Evolutionary conservation across 2,113 vertebrate species (phyloP).

Genomic region (Hemichromis elongatus): DNA sequence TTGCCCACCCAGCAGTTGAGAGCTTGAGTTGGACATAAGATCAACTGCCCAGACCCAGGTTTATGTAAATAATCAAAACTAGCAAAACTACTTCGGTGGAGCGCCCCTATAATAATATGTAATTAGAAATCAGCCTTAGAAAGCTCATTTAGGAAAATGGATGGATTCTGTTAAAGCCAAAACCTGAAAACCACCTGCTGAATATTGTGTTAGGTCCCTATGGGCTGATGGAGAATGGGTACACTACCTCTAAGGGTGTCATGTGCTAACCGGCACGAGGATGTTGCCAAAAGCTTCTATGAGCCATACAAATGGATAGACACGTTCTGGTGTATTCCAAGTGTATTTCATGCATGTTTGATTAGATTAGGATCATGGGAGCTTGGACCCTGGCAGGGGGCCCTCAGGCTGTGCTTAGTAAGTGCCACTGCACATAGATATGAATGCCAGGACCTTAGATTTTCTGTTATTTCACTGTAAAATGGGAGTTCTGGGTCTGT

Average conservation of each 20-base stretch:
- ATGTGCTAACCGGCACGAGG: neutral
- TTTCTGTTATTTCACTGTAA: neutral
- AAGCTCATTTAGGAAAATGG: neutral
- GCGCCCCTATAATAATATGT: too few relatives aligned
- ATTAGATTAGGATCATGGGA: neutral
- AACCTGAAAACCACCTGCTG: neutral
- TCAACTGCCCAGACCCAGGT: neutral
- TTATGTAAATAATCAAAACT: neutral
- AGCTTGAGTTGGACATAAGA: neutral
- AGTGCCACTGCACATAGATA: neutral
- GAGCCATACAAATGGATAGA: neutral
- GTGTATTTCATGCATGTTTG: neutral
- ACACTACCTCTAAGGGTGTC: neutral
- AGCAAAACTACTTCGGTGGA: too few relatives aligned
- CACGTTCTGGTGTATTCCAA: neutral
- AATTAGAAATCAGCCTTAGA: neutral
- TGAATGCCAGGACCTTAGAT: too few relatives aligned
- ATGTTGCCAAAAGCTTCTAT: neutral
- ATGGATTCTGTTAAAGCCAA: neutral
- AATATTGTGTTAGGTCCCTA: neutral
- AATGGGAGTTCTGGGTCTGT: neutral
- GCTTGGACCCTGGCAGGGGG: neutral
- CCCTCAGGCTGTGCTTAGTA: neutral
- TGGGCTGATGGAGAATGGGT: neutral
- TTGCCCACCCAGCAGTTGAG: neutral